Evolutionary conservation across 2,888 invertebrate genomes (phyloP).

Genomic region (Drosophila phalerata): DNA sequence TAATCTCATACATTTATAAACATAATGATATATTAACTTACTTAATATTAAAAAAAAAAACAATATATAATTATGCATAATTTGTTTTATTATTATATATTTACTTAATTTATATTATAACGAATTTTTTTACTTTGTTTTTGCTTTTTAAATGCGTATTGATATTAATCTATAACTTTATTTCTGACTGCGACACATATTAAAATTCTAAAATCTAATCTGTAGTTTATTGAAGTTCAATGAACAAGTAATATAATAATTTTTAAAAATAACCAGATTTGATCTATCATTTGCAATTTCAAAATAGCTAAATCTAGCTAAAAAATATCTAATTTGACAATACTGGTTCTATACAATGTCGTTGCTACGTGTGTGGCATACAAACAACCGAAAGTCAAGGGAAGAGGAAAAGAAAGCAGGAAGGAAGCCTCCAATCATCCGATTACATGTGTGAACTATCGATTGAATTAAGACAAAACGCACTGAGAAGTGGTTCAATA

Average conservation of each 20-base stretch:
- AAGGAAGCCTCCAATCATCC: constrained; percentile 77
- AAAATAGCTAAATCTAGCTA: neutral
- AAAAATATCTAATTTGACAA: neutral
- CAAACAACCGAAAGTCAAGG: constrained; percentile 63
- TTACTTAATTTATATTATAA: too few relatives aligned
- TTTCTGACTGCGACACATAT: too few relatives aligned
- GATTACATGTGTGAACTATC: constrained; percentile 81
- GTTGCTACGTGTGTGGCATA: constrained; percentile 73
- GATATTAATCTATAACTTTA: too few relatives aligned
- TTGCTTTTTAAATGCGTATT: too few relatives aligned
- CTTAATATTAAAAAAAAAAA: too few relatives aligned
- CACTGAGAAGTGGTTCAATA: constrained; percentile 28
- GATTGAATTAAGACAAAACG: constrained; percentile 80
- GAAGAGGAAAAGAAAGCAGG: constrained; percentile 30
- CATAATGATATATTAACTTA: too few relatives aligned
- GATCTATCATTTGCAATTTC: neutral
- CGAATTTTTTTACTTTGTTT: too few relatives aligned
- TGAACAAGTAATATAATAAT: neutral
- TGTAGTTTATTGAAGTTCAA: too few relatives aligned
- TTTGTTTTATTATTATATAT: too few relatives aligned
- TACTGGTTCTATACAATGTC: constrained; percentile 58
- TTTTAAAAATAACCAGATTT: neutral
- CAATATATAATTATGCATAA: too few relatives aligned
- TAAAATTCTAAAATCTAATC: too few relatives aligned
- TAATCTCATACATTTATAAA: too few relatives aligned